Base-by-base conservation (phyloP, 2,113 vertebrate genomes). In the Amazona vittata region DNA sequence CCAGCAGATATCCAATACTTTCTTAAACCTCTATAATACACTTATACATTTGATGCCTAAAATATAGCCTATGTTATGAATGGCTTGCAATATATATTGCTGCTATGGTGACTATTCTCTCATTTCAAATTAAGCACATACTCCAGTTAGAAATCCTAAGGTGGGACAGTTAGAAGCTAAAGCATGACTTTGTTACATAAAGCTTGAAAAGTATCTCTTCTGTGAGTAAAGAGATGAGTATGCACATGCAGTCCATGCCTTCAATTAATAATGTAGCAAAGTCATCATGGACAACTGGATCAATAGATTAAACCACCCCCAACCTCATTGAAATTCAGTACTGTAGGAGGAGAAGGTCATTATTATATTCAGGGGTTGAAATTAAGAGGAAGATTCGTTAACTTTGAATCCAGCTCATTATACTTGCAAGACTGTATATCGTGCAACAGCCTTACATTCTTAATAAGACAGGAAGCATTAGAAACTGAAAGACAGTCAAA, bases 371-470 rank as follows among this genome's bases (percentile, higher is more conserved):
- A 94, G 76, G 74, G 82, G 75, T 96, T 96, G 93, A 95, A 94
- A 91, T 89, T 83, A 96, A 93, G 53, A 79, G 28, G 74, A 88
- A 93, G 55, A 83, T 92, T 94, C 59, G 47, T 96, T 95, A 93
- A 75, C 68, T 94, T 94, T 80, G 82, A 84, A 83, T 90, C 74
- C 63, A 84, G 21, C 35, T 93, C 49, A 85, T 89, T 21, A 33
- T 75, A 35, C 15, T 21, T 91, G 46, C 25, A 69, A 93, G 75
- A 62, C 53, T 75, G 16, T 71, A 47, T 25, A 65, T 41, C 43
- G 47, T 63, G 49, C 69, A 83, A 65, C 65, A 82, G 46, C 24
- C 93, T 95, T 90, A 80, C 52, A 89, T 91, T 93, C 57, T 91
- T 90, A 94, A 76, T 86, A 83, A 94, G 78, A 57, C 11, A 77